Conservation (phyloP, 2,113 vertebrate species). For the Anguilla japonica region DNA sequence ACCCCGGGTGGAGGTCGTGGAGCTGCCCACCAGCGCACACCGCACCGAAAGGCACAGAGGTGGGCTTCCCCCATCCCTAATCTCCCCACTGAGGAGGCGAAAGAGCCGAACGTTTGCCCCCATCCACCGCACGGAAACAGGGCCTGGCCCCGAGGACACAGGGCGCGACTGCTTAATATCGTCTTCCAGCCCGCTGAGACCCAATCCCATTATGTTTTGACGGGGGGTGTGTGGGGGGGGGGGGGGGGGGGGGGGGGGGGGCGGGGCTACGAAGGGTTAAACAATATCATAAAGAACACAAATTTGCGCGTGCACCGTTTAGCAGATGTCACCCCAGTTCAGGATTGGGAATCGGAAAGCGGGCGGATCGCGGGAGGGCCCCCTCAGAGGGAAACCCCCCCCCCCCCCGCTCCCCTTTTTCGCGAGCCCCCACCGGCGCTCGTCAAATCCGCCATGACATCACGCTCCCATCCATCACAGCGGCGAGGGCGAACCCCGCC, state of each 20-base stretch:
- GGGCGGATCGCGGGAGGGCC: constrained; percentile 65
- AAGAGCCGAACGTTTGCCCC: background rate
- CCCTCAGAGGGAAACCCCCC: constrained; percentile 80
- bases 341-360: constrained; percentile 85
- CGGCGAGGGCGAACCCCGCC: constrained; percentile 80
- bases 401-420: constrained; percentile 74
- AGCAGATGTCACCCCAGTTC: constrained; percentile 85
- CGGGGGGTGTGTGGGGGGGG: constrained; percentile 60
- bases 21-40: background rate
- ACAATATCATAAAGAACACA: constrained; percentile 84
- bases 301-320: constrained; percentile 87
- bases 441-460: constrained; percentile 92
- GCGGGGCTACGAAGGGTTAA: constrained; percentile 77
- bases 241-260: constrained; percentile 68
- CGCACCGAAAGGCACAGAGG: constrained; percentile 12
- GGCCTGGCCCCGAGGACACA: constrained; percentile 67
- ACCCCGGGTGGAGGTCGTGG: constrained; percentile 6
- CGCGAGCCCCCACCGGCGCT: constrained; percentile 69
- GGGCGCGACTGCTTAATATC: constrained; percentile 72
- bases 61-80: constrained; percentile 16
- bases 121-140: constrained; percentile 71
- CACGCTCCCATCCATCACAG: constrained; percentile 91
- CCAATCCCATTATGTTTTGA: constrained; percentile 74
- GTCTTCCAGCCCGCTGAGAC: constrained; percentile 77
- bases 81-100: constrained; percentile 2